Evolutionary conservation across 1,140 invertebrate genomes (phyloP), one percentile per base, ranked within the genome.

Genomic region (Aradophagus sp.): DNA sequence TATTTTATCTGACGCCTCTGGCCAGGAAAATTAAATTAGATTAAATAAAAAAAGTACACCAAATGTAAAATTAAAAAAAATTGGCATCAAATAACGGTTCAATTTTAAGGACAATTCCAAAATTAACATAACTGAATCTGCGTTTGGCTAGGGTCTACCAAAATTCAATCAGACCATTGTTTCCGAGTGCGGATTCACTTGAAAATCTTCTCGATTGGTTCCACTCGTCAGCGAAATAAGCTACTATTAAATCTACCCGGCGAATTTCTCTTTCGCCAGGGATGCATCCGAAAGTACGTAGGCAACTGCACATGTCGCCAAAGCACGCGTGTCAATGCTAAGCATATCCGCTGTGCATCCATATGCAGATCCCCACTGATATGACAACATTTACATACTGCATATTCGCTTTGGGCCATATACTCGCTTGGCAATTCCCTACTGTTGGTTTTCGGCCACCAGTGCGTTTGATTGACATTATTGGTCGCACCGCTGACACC

Each of bases 301-400:
- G 70, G 19, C 58, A 68, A 65, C 58, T 80, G 79, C 80, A 82
- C 67, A 79, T 80, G 80, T 80, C 81, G 78, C 77, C 77, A 77
- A 77, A 75, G 69, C 73, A 50, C 73, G 77, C 77, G 79, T 80
- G 80, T 83, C 79, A 80, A 70, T 75, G 76, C 74, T 73, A 59
- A 63, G 36, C 59, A 76, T 82, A 83, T 81, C 77, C 78, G 67
- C 27, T 65, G 71, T 81, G 81, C 81, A 86, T 86, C 84, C 83
- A 85, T 85, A 85, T 86, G 83, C 82, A 85, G 84, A 86, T 85
- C 77, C 79, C 76, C 75, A 81, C 80, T 82, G 82, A 86, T 86
- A 85, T 85, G 83, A 86, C 83, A 85, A 85, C 82, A 86, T 86
- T 86, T 86, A 85, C 84, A 86, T 84, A 85, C 83, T 84, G 83